A percentile compares a stretch with the other conserved stretches of the same genome.
phyloP scores from a whole-genome alignment of 2,797 vertebrate genomes.

The Vespertilio murinus region DNA sequence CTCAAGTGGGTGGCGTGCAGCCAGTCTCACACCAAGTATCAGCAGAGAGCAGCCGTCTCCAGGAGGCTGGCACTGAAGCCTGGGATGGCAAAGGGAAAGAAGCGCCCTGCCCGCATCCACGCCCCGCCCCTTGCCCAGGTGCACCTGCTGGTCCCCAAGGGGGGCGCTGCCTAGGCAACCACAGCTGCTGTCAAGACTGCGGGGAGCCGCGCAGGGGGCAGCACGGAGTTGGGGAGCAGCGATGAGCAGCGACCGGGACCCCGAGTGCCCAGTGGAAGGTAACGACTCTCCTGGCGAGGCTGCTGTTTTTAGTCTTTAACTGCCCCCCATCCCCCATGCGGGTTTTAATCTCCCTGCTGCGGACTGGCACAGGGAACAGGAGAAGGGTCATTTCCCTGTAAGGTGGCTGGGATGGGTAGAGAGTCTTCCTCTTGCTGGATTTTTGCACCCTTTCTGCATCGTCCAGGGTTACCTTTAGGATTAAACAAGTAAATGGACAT shows the following conservation, averaged over 20 bases:
- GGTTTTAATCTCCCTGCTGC: background rate
- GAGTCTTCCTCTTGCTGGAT: background rate
- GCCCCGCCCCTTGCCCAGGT: background rate
- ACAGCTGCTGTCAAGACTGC: background rate
- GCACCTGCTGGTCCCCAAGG: conserved; percentile 40
- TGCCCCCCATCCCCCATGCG: too few relatives aligned
- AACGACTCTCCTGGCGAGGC: conserved; percentile 44
- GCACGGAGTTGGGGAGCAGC: background rate
- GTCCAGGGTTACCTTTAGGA: background rate
- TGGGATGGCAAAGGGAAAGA: background rate
- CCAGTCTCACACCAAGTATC: conserved; percentile 46
- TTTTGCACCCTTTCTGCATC: background rate
- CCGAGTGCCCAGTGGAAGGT: conserved; percentile 78
- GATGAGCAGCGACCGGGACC: conserved; percentile 47
- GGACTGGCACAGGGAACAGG: background rate
- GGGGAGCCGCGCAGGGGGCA: background rate
- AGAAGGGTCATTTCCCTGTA: background rate
- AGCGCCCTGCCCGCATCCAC: background rate
- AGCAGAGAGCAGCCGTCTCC: conserved; percentile 51
- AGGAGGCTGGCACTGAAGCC: background rate
- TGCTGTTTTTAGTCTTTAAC: background rate
- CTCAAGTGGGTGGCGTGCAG: background rate
- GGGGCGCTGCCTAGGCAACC: background rate
- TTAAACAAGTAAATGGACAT: background rate
- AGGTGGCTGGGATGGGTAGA: background rate